Percentiles rank a stretch among this genome's conserved stretches.
These are phyloP conservation scores for Cyclina sinensis DNA, from an alignment of 1,140 invertebrate genomes.

Conservation along the genomic window DNA sequence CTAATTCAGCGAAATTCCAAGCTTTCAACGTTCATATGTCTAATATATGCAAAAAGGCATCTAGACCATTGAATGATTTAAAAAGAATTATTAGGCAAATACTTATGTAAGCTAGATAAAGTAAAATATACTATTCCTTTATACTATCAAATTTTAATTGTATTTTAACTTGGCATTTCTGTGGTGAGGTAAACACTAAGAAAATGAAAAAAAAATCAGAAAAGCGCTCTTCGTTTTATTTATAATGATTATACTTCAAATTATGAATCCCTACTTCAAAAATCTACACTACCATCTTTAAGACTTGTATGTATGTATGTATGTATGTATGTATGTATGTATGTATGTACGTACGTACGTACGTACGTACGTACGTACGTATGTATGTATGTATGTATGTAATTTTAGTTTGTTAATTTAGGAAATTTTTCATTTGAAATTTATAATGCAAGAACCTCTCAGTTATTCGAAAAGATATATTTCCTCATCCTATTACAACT, in stretches of 20 bases:
- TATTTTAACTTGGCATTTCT: conserved; percentile 49
- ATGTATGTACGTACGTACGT: too few relatives aligned
- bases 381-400: too few relatives aligned
- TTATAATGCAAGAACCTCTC: too few relatives aligned
- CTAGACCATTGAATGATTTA: conserved; percentile 1
- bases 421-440: too few relatives aligned
- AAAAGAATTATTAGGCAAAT: conserved; percentile 28
- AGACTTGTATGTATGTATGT: too few relatives aligned
- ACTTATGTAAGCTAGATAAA: conserved; percentile 43
- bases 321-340: too few relatives aligned
- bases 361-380: too few relatives aligned
- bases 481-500: too few relatives aligned
- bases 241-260: background rate
- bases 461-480: too few relatives aligned
- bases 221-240: conserved; percentile 35
- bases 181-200: conserved; percentile 28
- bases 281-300: conserved; percentile 19
- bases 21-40: background rate
- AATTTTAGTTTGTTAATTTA: too few relatives aligned
- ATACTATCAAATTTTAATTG: conserved; percentile 60
- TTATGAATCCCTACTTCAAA: background rate
- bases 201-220: too few relatives aligned
- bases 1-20: too few relatives aligned
- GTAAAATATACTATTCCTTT: conserved; percentile 47
- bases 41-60: conserved; percentile 2